Evolutionary conservation across 2,113 vertebrate genomes (phyloP).

Genomic region (Colossoma macropomum): DNA sequence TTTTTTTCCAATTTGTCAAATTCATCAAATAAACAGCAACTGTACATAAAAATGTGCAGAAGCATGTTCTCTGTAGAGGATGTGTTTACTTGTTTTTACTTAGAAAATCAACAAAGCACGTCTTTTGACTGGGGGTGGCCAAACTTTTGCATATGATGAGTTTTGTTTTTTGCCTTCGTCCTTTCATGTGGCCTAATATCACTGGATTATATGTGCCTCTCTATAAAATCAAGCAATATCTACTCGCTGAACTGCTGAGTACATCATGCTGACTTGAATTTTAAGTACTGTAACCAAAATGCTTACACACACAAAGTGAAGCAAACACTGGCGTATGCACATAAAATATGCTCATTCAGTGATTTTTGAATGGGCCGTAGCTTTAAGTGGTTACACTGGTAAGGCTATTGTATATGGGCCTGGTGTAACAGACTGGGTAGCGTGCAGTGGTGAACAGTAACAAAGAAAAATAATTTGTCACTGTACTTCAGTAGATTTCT

Average conservation of each 20-base stretch:
- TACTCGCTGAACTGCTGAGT: neutral
- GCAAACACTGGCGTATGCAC: neutral
- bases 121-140: no score
- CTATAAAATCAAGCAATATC: neutral
- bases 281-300: neutral
- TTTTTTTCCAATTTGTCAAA: no score
- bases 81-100: no score
- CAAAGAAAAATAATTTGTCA: neutral
- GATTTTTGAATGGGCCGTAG: constrained; percentile 13
- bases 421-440: constrained; percentile 42
- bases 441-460: neutral
- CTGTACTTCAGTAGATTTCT: neutral
- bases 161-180: neutral
- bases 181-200: neutral
- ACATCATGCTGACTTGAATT: constrained; percentile 9
- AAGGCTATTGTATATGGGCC: constrained; percentile 12
- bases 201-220: neutral
- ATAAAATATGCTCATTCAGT: constrained; percentile 15
- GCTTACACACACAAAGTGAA: neutral
- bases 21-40: no score
- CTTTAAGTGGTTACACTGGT: constrained; percentile 24
- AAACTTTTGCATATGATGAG: no score
- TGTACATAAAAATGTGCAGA: no score
- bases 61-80: no score
- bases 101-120: no score